phyloP scores from a whole-genome alignment of 2,113 vertebrate genomes.

The Empidonax alnorum region DNA sequence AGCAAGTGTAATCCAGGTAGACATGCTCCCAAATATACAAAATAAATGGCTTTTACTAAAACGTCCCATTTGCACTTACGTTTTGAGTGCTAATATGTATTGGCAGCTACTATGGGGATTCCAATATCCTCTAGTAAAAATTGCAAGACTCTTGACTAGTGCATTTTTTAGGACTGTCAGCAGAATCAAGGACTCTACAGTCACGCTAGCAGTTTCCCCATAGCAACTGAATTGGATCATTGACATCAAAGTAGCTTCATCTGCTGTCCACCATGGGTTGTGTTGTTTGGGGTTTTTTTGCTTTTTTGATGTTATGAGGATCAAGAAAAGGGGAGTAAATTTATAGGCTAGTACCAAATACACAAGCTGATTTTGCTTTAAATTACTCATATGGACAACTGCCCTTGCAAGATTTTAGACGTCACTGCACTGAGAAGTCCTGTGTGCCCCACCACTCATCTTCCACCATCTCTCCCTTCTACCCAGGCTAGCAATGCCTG shows the following conservation, averaged over 20 bases:
- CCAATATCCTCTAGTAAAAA: neutral
- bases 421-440: neutral
- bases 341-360: neutral
- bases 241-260: neutral
- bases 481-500: neutral
- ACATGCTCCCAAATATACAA: neutral
- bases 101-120: neutral
- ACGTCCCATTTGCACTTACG: fast-evolving
- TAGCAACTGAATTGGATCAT: neutral
- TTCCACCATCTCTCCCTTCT: neutral
- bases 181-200: neutral
- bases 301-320: neutral
- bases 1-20: neutral
- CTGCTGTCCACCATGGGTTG: neutral
- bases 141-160: neutral
- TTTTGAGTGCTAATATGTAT: neutral
- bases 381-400: neutral
- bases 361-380: neutral
- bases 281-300: neutral
- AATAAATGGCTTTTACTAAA: neutral
- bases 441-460: too few species aligned
- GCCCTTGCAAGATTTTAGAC: neutral
- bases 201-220: neutral
- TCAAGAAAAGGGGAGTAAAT: neutral
- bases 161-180: neutral